A percentile compares a stretch with the other conserved stretches of the same genome.
These are phyloP conservation scores for Cardiocondyla obscurior DNA, from an alignment of 1,140 invertebrate species.

Conservation along the genomic window DNA sequence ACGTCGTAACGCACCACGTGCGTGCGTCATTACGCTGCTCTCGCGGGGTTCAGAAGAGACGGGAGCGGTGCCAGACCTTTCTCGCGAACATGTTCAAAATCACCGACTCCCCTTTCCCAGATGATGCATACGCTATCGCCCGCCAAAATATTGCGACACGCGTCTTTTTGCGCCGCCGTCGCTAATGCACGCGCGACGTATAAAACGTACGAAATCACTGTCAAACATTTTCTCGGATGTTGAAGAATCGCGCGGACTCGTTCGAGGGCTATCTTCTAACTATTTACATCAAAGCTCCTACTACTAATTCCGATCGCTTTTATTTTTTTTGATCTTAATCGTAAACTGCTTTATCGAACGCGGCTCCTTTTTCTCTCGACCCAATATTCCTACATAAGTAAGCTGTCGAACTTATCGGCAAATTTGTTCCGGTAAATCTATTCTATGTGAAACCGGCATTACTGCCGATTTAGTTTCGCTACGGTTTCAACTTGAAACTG, in stretches of 20 bases:
- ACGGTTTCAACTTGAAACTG: slow-evolving; percentile 36
- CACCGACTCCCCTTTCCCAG: background rate
- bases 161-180: background rate
- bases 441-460: background rate
- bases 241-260: too few relatives aligned
- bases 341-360: too few relatives aligned
- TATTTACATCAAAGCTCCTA: too few relatives aligned
- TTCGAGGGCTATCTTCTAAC: too few relatives aligned
- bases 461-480: slow-evolving; percentile 2
- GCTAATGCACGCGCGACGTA: slow-evolving; percentile 23
- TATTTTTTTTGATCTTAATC: too few relatives aligned
- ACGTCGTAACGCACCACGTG: slow-evolving; percentile 56
- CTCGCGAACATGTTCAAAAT: slow-evolving; percentile 19
- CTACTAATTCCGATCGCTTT: too few relatives aligned
- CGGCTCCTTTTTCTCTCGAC: too few relatives aligned
- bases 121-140: slow-evolving; percentile 18
- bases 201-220: background rate
- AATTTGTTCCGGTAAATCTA: background rate
- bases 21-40: slow-evolving; percentile 52
- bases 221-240: background rate
- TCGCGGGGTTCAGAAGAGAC: too few relatives aligned
- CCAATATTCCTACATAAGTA: too few relatives aligned
- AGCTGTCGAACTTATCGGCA: background rate
- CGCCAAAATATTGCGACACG: slow-evolving; percentile 24
- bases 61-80: slow-evolving; percentile 3